These are phyloP conservation scores for Dreissena polymorpha DNA, from an alignment of 1,140 invertebrate species.

Conservation along the genomic window DNA sequence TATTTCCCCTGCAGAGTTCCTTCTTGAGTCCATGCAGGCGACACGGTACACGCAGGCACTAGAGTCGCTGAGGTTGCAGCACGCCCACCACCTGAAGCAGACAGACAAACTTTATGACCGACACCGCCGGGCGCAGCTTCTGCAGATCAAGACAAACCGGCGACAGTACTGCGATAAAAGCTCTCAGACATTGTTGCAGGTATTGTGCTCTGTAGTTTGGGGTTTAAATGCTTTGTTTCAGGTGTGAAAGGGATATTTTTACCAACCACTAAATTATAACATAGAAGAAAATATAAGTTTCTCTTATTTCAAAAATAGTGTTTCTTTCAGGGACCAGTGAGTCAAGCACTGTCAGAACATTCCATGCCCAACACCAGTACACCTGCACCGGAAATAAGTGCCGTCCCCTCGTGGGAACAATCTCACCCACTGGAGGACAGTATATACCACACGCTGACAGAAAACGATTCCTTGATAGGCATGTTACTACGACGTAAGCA, in stretches of 20 bases:
- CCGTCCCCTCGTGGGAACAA: not conserved
- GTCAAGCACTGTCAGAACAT: slow-evolving; percentile 16
- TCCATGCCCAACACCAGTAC: slow-evolving; percentile 12
- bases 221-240: too few relatives aligned
- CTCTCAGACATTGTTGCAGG: slow-evolving; percentile 41
- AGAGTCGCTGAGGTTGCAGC: slow-evolving; percentile 63
- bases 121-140: slow-evolving; percentile 41
- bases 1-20: slow-evolving; percentile 53
- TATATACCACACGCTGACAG: slow-evolving; percentile 60
- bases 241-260: too few relatives aligned
- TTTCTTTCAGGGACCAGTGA: slow-evolving; percentile 45
- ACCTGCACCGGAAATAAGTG: not conserved
- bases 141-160: slow-evolving; percentile 45
- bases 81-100: slow-evolving; percentile 60
- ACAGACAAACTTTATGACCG: slow-evolving; percentile 52
- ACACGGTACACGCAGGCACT: slow-evolving; percentile 54
- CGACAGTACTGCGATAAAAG: slow-evolving; percentile 19
- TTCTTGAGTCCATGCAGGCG: slow-evolving; percentile 58
- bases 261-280: too few relatives aligned
- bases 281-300: too few relatives aligned
- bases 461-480: slow-evolving; percentile 63
- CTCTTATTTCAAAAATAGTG: too few relatives aligned
- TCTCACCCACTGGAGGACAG: slow-evolving; percentile 41
- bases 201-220: slow-evolving; percentile 11
- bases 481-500: slow-evolving; percentile 48